Base-by-base conservation (phyloP, 2,888 invertebrate species). In the Escarpia spicata region DNA sequence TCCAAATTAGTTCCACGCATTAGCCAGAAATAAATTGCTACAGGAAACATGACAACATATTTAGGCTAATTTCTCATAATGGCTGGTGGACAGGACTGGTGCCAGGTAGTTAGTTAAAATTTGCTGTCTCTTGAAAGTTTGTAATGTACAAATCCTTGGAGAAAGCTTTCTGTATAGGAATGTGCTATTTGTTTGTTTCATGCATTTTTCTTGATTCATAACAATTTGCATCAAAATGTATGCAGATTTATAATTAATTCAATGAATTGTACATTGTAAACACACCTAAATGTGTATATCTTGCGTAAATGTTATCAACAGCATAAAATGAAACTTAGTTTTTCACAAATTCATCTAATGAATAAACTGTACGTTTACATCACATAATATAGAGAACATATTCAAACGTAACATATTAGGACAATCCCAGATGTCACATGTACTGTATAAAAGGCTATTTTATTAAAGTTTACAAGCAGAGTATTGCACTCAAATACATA, bases 241-340 rank as follows among this genome's bases (percentile, higher is more conserved):
- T 75, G 75, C 75, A 75, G 75, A 75, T 75, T 75, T 75, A 75
- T 75, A 75, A 75, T 75, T 75, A 75, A 75, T 75, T 75, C 75
- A 75, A 75, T 75, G n/a, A 75, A 75, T 75, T n/a, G n/a, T 26
- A 75, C 75, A 26, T 2, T 75, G 75, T 4, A 52, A 52, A 52
- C 52, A 52, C 52, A 52, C 9, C 52, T 52, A 52, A 52, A 52
- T 9, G 52, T 52, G 52, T 52, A 12, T 19, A 75, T 75, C n/a
- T 75, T 75, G 75, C n/a, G 6, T 75, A 75, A 26, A 75, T 26
- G 4, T 26, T 26, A n/a, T 75, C 75, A 75, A 26, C 26, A n/a
- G 19, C 26, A 75, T 19, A 75, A 75, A n/a, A n/a, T 37, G 37
- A 37, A 37, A 37, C 37, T 37, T 37, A 52, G 12, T 12, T 52